Evolutionary conservation across 2,888 invertebrate species (phyloP).

Genomic region (Drosophila meridiana): DNA sequence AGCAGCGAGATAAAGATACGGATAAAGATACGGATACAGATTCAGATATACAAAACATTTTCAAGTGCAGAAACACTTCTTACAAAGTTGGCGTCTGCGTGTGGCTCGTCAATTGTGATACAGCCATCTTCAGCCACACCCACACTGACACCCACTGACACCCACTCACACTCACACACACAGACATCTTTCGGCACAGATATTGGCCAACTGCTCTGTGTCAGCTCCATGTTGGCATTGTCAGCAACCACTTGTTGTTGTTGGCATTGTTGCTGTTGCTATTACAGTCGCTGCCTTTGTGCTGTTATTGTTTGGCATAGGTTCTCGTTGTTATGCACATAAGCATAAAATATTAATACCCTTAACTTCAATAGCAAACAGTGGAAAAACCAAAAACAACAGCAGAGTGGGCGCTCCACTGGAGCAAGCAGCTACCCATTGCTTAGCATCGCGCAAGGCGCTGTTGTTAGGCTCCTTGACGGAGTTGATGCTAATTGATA

Average conservation of each 20-base stretch:
- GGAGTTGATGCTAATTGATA: background rate
- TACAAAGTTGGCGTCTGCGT: conserved; percentile 40
- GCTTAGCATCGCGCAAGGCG: background rate
- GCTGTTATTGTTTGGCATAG: conserved; percentile 33
- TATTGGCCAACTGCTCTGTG: conserved; percentile 28
- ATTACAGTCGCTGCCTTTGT: conserved; percentile 21
- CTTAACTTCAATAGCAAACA: conserved; percentile 30
- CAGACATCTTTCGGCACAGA: background rate
- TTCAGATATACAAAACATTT: conserved; percentile 34
- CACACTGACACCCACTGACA: background rate
- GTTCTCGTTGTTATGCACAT: conserved; percentile 57
- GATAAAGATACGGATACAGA: conserved; percentile 1
- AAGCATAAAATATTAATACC: conserved; percentile 66
- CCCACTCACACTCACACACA: background rate
- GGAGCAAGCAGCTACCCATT: background rate
- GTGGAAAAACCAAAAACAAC: conserved; percentile 10
- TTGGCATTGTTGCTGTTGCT: conserved; percentile 12
- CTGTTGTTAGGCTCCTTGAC: background rate
- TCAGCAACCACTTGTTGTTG: conserved; percentile 42
- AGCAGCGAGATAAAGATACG: background rate
- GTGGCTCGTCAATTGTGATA: conserved; percentile 49
- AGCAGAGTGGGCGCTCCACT: background rate
- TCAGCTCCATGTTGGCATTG: conserved; percentile 35
- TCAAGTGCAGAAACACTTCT: conserved; percentile 62
- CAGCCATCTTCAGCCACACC: conserved; percentile 9